phyloP scores from a whole-genome alignment of 2,113 vertebrate species.

The Gambusia holbrooki region DNA sequence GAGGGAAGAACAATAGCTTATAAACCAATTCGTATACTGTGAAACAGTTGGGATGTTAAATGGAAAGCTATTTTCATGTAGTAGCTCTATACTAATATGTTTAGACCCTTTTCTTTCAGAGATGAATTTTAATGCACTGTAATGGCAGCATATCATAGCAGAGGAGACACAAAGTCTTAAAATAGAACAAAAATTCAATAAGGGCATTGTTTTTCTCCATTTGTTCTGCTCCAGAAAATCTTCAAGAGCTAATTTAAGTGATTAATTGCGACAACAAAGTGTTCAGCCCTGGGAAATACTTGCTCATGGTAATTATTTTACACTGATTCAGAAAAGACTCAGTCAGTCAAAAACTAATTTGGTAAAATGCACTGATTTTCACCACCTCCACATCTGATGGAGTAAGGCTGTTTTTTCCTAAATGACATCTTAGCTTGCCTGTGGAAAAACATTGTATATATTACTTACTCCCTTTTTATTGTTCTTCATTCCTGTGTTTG shows the following conservation, averaged over 20 bases:
- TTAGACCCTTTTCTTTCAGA: conserved; percentile 6
- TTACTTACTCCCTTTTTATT: conserved; percentile 10
- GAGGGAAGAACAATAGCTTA: not conserved
- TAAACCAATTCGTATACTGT: not conserved
- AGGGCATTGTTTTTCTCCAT: conserved; percentile 51
- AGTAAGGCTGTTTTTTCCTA: not conserved
- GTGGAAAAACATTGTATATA: conserved; percentile 14
- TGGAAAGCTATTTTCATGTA: conserved; percentile 2
- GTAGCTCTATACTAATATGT: not conserved
- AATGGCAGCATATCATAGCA: conserved; percentile 44
- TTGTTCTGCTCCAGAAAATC: conserved; percentile 65
- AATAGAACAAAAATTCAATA: conserved; percentile 55
- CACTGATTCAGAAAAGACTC: conserved; percentile 39
- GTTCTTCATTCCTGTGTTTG: no score
- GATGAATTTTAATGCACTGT: conserved; percentile 10
- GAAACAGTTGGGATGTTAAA: not conserved
- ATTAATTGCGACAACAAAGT: conserved; percentile 66
- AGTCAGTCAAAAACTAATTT: conserved; percentile 34
- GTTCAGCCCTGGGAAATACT: conserved; percentile 47
- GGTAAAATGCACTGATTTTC: conserved; percentile 43
- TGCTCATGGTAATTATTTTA: conserved; percentile 53
- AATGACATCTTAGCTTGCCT: not conserved
- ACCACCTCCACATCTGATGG: not conserved
- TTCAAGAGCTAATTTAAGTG: conserved; percentile 61
- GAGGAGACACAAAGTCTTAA: conserved; percentile 42